phyloP scores from a whole-genome alignment of 2,113 vertebrate species.

The chimpanzee (Pan troglodytes) region DNA sequence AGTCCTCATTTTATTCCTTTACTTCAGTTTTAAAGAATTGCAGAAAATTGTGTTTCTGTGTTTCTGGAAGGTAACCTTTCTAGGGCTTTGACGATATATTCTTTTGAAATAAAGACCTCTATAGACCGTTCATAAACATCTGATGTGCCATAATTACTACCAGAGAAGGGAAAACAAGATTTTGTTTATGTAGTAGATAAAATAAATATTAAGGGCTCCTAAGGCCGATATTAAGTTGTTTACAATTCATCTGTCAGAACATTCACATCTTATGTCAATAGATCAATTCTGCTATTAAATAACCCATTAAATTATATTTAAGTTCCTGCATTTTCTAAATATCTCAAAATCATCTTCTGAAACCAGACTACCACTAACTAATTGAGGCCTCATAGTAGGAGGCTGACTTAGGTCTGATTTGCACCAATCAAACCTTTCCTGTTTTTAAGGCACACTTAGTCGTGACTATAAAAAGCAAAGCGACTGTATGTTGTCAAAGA shows the following conservation, averaged over 20 bases:
- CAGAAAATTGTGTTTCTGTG: conserved; percentile 46
- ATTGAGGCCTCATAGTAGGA: not conserved
- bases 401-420: not conserved
- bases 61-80: conserved; percentile 24
- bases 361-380: conserved; percentile 40
- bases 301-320: not conserved
- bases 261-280: conserved; percentile 56
- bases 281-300: conserved; percentile 50
- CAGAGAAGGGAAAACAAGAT: conserved; percentile 58
- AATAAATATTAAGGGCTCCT: conserved; percentile 64
- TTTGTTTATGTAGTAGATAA: conserved; percentile 71
- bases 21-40: conserved; percentile 28
- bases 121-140: conserved; percentile 57
- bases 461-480: not conserved
- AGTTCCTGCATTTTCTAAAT: conserved; percentile 4
- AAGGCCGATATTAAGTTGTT: conserved; percentile 52
- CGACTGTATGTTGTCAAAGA: not conserved
- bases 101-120: conserved; percentile 69
- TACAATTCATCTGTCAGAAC: conserved; percentile 36
- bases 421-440: not conserved
- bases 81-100: conserved; percentile 39
- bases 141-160: conserved; percentile 64
- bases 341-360: conserved; percentile 43
- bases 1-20: conserved; percentile 4
- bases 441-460: not conserved